Percentiles rank a stretch among this genome's conserved stretches.
These are phyloP conservation scores for Poeciliopsis infans DNA, from an alignment of 2,797 vertebrate genomes.

Conservation along the genomic window DNA sequence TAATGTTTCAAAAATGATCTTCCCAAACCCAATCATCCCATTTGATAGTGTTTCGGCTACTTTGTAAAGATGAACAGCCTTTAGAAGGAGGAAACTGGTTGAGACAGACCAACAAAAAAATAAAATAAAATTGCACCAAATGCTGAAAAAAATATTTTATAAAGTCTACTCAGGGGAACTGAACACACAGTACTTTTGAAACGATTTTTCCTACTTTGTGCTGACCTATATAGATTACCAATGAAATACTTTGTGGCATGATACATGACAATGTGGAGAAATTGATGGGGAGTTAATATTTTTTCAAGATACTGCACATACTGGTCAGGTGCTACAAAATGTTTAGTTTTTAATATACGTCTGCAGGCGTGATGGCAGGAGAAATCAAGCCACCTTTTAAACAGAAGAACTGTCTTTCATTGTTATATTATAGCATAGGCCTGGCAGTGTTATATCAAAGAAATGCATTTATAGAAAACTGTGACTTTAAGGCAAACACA, in stretches of 20 bases:
- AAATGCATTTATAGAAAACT: not conserved
- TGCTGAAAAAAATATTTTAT: not conserved
- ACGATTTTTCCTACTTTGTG: not conserved
- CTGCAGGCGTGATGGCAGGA: not conserved
- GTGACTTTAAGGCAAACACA: constrained; percentile 23
- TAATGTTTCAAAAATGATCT: not conserved
- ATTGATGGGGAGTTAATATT: not conserved
- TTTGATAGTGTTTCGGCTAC: not conserved
- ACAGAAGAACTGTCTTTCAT: not conserved
- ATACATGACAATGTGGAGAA: not conserved
- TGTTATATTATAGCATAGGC: not conserved
- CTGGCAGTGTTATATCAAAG: too few relatives aligned
- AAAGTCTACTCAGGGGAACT: not conserved
- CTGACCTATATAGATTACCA: not conserved
- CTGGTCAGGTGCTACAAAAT: not conserved
- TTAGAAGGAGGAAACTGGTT: not conserved
- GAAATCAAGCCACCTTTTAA: not conserved
- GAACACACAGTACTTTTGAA: not conserved
- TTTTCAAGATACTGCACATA: too few relatives aligned
- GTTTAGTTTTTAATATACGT: not conserved
- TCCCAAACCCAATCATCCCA: not conserved
- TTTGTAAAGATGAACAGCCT: not conserved
- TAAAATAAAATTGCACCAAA: not conserved
- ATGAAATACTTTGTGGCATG: not conserved
- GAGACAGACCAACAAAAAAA: not conserved